Evolutionary conservation across 2,888 invertebrate genomes (phyloP).

Genomic region (Orchesellides sinensis): DNA sequence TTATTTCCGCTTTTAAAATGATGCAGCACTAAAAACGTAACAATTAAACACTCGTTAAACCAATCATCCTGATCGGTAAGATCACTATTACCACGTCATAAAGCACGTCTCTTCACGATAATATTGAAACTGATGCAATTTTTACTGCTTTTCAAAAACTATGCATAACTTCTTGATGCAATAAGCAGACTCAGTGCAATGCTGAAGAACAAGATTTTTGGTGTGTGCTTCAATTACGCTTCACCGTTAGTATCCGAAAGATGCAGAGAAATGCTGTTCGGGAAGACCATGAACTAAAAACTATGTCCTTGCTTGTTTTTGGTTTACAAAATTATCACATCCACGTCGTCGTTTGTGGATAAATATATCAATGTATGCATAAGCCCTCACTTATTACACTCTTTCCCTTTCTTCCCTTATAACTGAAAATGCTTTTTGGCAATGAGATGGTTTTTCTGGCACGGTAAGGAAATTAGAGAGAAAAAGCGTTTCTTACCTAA

Average conservation of each 20-base stretch:
- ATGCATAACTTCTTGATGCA: not conserved
- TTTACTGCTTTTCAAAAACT: not conserved
- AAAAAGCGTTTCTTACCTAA: slow-evolving; percentile 8
- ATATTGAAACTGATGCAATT: not conserved
- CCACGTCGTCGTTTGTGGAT: not conserved
- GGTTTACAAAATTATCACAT: slow-evolving; percentile 40
- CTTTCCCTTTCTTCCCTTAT: slow-evolving; percentile 1
- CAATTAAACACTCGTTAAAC: too few relatives aligned
- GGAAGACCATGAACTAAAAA: slow-evolving; percentile 63
- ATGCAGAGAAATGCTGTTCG: not conserved
- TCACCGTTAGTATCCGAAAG: not conserved
- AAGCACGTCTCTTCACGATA: not conserved
- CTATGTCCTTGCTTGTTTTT: slow-evolving; percentile 63
- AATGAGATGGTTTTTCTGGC: slow-evolving; percentile 43
- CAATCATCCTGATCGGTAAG: too few relatives aligned
- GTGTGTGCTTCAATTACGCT: not conserved
- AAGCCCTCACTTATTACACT: not conserved
- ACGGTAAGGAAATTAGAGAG: not conserved
- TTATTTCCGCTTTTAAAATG: not conserved
- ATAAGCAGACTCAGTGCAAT: not conserved
- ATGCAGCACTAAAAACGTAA: too few relatives aligned
- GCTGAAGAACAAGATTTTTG: too few relatives aligned
- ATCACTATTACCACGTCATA: too few relatives aligned
- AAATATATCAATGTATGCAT: not conserved
- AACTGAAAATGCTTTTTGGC: slow-evolving; percentile 37